Evolutionary conservation across 2,113 vertebrate genomes (phyloP).

Genomic region (Pagrus major): DNA sequence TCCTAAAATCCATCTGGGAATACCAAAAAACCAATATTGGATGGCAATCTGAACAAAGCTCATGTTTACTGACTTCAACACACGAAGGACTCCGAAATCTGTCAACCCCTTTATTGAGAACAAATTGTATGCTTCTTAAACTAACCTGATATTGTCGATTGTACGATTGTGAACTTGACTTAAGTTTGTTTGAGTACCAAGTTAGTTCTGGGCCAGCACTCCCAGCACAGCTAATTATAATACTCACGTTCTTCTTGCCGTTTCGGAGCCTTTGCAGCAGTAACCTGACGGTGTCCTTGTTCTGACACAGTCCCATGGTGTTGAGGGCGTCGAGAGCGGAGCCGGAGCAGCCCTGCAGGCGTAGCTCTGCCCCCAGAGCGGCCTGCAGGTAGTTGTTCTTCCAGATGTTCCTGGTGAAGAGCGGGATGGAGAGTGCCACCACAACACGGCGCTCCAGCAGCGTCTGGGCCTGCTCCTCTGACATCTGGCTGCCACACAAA

Average conservation of each 20-base stretch:
- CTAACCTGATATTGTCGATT: too few species aligned
- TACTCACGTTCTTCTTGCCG: constrained; percentile 62
- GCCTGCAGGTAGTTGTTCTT: constrained; percentile 80
- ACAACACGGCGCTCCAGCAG: constrained; percentile 71
- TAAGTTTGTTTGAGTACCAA: too few species aligned
- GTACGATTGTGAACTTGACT: too few species aligned
- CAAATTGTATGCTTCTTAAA: too few species aligned
- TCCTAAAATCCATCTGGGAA: too few species aligned
- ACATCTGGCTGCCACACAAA: constrained; percentile 58
- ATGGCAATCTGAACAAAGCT: too few species aligned
- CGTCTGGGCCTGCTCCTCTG: constrained; percentile 69
- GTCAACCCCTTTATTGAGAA: too few species aligned
- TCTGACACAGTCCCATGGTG: constrained; percentile 78
- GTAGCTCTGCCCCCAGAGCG: constrained; percentile 73
- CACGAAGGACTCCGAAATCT: too few species aligned
- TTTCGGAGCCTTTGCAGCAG: constrained; percentile 66
- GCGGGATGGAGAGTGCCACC: constrained; percentile 74
- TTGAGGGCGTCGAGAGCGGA: constrained; percentile 74
- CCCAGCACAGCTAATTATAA: background rate
- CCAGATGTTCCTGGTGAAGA: constrained; percentile 81
- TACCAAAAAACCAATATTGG: too few species aligned
- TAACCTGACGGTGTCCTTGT: constrained; percentile 75
- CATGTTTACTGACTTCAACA: too few species aligned
- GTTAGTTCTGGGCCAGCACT: background rate
- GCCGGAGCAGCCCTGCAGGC: constrained; percentile 72